phyloP scores from a whole-genome alignment of 1,140 invertebrate species.

The Acarapis woodi region DNA sequence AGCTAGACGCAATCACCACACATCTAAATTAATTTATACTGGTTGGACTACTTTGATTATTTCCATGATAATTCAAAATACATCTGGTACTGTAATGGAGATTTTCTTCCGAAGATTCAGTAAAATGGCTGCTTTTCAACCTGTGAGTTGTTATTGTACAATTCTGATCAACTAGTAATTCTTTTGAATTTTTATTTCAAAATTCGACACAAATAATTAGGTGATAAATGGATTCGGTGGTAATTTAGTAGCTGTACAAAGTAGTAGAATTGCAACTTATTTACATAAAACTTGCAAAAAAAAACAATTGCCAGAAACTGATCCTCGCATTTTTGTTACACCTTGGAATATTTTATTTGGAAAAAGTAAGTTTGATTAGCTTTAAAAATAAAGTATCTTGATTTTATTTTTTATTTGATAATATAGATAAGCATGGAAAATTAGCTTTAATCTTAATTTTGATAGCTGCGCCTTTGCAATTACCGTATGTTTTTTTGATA shows the following conservation, averaged over 20 bases:
- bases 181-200: no score
- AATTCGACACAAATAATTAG: no score
- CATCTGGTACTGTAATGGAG: constrained; percentile 15
- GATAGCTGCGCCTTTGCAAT: neutral
- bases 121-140: constrained; percentile 21
- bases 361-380: constrained; percentile 1
- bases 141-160: no score
- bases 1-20: constrained; percentile 36
- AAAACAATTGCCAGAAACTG: neutral
- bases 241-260: constrained; percentile 34
- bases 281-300: constrained; percentile 28
- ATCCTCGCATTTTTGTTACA: neutral
- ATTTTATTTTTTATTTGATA: neutral
- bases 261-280: constrained; percentile 62
- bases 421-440: neutral
- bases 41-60: constrained; percentile 8
- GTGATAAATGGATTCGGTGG: constrained; percentile 3
- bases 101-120: constrained; percentile 16
- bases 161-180: no score
- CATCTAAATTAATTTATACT: constrained; percentile 1
- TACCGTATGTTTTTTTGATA: neutral
- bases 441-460: neutral
- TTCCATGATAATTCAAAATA: constrained; percentile 8
- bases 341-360: constrained; percentile 13
- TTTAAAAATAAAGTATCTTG: neutral